Evolutionary conservation across 1,140 invertebrate genomes (phyloP).

Genomic region (Diabrotica undecimpunctata): DNA sequence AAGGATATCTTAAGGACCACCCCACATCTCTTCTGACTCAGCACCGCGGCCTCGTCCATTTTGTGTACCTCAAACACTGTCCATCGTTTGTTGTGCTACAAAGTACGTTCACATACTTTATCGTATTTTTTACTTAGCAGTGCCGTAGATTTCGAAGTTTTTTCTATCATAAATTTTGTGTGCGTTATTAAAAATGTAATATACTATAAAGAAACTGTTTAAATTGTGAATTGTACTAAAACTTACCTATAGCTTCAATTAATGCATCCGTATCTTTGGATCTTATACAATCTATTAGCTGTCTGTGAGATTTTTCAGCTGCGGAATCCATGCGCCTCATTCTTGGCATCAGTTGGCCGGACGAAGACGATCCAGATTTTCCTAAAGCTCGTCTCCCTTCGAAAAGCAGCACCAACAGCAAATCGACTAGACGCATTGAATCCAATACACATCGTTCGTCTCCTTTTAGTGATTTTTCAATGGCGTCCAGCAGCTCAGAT

Average conservation of each 20-base stretch:
- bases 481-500: slow-evolving; percentile 85
- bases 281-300: slow-evolving; percentile 96
- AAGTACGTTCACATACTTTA: no score
- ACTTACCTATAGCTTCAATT: slow-evolving; percentile 76
- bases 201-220: no score
- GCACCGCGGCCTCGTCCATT: no score
- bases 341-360: slow-evolving; percentile 61
- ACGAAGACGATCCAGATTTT: slow-evolving; percentile 49
- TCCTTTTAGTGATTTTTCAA: slow-evolving; percentile 91
- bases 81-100: no score
- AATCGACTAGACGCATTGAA: slow-evolving; percentile 94
- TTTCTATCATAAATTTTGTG: no score
- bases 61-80: no score
- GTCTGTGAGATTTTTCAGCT: slow-evolving; percentile 92
- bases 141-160: no score
- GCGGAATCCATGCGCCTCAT: slow-evolving; percentile 75
- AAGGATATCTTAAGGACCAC: no score
- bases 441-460: slow-evolving; percentile 95
- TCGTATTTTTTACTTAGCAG: no score
- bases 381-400: slow-evolving; percentile 93
- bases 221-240: no score
- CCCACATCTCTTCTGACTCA: no score
- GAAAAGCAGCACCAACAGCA: slow-evolving; percentile 90
- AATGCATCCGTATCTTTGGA: slow-evolving; percentile 97
- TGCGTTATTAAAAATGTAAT: no score